Evolutionary conservation across 2,113 vertebrate species (phyloP).

Genomic region (Chlorodrepanis virens): DNA sequence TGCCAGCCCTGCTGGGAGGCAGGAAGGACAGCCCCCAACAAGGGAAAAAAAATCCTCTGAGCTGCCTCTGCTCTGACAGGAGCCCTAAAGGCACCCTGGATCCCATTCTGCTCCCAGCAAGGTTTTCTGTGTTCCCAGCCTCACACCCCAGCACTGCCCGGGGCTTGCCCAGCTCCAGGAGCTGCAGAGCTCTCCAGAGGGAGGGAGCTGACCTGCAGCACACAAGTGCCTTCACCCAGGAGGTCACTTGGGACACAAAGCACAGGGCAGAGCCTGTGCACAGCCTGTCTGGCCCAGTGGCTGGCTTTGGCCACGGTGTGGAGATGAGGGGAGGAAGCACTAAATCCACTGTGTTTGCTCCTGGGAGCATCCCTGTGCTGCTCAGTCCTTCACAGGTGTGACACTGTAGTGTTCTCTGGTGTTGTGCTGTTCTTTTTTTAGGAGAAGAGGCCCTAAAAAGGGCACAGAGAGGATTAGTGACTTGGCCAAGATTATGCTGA

Average conservation of each 20-base stretch:
- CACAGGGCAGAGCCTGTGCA: neutral
- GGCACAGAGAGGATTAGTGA: neutral
- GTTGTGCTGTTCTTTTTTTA: neutral
- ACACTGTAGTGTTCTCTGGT: rapidly evolving
- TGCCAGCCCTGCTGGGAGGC: neutral
- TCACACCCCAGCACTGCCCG: neutral
- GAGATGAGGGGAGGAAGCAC: neutral
- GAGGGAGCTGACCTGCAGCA: neutral
- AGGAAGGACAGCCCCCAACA: neutral
- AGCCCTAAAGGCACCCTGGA: neutral
- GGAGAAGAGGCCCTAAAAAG: neutral
- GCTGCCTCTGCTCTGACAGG: neutral
- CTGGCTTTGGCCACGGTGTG: neutral
- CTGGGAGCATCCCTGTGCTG: neutral
- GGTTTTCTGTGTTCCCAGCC: neutral
- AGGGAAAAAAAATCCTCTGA: neutral
- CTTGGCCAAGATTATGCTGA: neutral
- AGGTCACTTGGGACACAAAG: neutral
- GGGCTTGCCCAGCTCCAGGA: neutral
- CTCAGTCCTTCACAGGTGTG: neutral
- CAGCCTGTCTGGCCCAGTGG: neutral
- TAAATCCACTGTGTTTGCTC: neutral
- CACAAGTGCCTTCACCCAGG: neutral
- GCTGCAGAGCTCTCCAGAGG: neutral
- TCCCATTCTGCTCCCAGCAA: neutral